Evolutionary conservation across 2,113 vertebrate genomes (phyloP).

Genomic region (Beaufortia kweichowensis): DNA sequence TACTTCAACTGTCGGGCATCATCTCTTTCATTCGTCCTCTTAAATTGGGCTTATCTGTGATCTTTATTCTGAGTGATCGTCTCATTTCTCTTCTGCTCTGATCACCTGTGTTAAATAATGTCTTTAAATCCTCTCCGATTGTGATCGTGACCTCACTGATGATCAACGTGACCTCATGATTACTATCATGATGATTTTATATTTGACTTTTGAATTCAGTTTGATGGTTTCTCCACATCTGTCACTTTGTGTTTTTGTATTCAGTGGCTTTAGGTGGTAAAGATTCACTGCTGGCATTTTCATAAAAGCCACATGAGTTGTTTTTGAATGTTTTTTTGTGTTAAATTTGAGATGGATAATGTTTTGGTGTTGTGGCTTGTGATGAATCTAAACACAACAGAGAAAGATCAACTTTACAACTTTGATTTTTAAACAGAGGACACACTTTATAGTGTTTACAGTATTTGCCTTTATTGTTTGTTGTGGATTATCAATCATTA

Average conservation of each 20-base stretch:
- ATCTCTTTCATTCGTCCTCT: constrained; percentile 27
- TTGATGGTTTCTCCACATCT: background rate
- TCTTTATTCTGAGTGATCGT: no score
- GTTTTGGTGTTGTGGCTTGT: constrained; percentile 15
- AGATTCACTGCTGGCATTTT: background rate
- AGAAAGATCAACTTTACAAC: no score
- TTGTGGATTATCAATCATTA: constrained; percentile 21
- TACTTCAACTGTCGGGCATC: constrained; percentile 9
- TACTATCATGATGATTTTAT: background rate
- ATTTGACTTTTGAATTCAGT: no score
- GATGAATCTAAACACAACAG: background rate
- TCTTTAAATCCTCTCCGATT: no score
- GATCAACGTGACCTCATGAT: no score
- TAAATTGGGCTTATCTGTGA: no score
- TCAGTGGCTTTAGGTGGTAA: background rate
- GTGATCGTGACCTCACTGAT: background rate
- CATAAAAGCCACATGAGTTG: background rate
- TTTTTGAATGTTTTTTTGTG: background rate
- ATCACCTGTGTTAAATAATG: background rate
- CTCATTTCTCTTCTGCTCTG: constrained; percentile 34
- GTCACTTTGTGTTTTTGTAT: background rate
- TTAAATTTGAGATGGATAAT: constrained; percentile 15
- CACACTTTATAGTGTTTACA: constrained; percentile 32
- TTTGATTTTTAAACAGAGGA: no score
- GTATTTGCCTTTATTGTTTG: constrained; percentile 39